Conservation (phyloP, 1,140 invertebrate species). For the Paraescarpia echinospica region DNA sequence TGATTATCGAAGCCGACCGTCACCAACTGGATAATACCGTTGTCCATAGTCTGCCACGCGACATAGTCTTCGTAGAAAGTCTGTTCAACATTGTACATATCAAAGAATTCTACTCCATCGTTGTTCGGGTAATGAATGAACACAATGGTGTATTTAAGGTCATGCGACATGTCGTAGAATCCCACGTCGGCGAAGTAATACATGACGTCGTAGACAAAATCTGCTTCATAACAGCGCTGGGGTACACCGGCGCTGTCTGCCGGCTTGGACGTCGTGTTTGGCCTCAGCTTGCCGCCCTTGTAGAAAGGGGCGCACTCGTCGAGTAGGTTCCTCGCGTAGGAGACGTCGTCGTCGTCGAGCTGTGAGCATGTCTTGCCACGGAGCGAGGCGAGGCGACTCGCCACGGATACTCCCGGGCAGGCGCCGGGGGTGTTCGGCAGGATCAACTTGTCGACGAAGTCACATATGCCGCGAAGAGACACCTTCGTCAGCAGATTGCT, state of each 20-base stretch:
- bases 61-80: not conserved
- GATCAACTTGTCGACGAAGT: not conserved
- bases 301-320: not conserved
- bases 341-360: not conserved
- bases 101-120: not conserved
- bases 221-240: not conserved
- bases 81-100: not conserved
- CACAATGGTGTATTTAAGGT: not conserved
- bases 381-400: not conserved
- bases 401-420: not conserved
- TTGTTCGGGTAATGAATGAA: not conserved
- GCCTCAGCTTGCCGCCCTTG: not conserved
- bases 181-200: conserved; percentile 1
- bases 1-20: not conserved
- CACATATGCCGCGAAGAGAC: not conserved
- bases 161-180: not conserved
- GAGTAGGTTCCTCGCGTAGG: not conserved
- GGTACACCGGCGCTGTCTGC: not conserved
- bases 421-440: not conserved
- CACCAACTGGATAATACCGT: not conserved
- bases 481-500: not conserved
- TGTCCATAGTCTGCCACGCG: not conserved
- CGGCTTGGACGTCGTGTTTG: too few species aligned
- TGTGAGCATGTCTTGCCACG: not conserved
- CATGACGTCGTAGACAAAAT: not conserved